Evolutionary conservation across 2,797 vertebrate genomes (phyloP).

Genomic region (Cetoscarus ocellatus): DNA sequence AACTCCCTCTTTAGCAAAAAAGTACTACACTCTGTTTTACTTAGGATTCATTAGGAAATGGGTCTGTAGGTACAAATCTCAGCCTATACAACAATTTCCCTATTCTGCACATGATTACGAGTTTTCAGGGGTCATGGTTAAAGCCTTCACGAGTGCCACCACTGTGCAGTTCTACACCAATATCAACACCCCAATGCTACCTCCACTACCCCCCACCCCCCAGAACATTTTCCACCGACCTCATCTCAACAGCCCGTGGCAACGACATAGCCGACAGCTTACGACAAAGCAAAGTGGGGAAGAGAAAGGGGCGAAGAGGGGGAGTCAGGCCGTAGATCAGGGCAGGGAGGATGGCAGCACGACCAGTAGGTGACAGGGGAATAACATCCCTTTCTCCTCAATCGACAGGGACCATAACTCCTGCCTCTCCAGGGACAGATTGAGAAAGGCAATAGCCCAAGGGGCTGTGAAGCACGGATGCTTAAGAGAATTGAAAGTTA

Average conservation of each 20-base stretch:
- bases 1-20: slow-evolving; percentile 12
- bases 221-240: slow-evolving; percentile 66
- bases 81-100: neutral
- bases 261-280: slow-evolving; percentile 73
- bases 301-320: slow-evolving; percentile 76
- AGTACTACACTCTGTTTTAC: neutral
- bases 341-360: slow-evolving; percentile 90
- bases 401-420: slow-evolving; percentile 99
- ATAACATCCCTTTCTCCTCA: slow-evolving; percentile 99
- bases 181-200: slow-evolving; percentile 51
- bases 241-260: slow-evolving; percentile 74
- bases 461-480: slow-evolving; percentile 97
- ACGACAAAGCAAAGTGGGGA: slow-evolving; percentile 74
- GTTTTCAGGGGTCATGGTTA: slow-evolving; percentile 23
- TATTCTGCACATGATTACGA: neutral
- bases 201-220: neutral
- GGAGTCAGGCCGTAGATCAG: slow-evolving; percentile 93
- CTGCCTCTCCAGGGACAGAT: slow-evolving; percentile 98
- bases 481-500: slow-evolving; percentile 98
- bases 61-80: slow-evolving; percentile 5
- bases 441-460: slow-evolving; percentile 99
- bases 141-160: slow-evolving; percentile 45
- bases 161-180: slow-evolving; percentile 64
- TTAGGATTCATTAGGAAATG: neutral
- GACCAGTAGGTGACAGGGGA: slow-evolving; percentile 95